Base-by-base conservation (phyloP, 2,888 invertebrate genomes). In the Mythimna albipuncta region DNA sequence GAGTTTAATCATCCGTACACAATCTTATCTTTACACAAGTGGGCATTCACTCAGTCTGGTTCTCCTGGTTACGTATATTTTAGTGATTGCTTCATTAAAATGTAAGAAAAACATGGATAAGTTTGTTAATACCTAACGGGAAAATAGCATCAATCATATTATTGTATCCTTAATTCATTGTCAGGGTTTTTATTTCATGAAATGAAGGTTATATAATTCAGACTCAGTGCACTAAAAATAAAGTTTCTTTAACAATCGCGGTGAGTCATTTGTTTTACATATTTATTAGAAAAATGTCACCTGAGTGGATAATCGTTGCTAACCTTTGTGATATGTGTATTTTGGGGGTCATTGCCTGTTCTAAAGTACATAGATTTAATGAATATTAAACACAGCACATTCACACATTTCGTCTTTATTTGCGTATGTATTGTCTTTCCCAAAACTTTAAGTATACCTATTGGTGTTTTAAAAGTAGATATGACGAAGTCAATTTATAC, bases 1-100 rank as follows among this genome's bases (percentile, higher is more conserved):
- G n/a, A 47, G 54, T 63, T 52, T 82, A 71, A 76, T 83, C 73
- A 57, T 38, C 47, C 57, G 55, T 66, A 64, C 41, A 69, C 54
- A 79, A 76, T 85, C 80, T 85, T 67, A 84, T 84, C 85, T 75
- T 32, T 62, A 61, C 59, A 80, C 63, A 83, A 84, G 75, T 75
- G 72, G 69, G 50, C 35, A 70, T 63, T 72, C 63, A 61, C 44
- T 83, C 59, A 75, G 72, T 64, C 64, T 73, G 41, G 57, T 63
- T 67, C 55, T 83, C 70, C 69, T 75, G 66, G 50, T 69, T 72
- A 75, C 59, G 64, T 61, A 52, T 67, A 61, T 55, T 64, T 35
- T 67, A 62, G 71, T 64, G 72, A 62, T n/a, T n/a, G n/a, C n/a
- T n/a, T n/a, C n/a, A 78, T 47, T 21, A 70, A 66, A 64, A 57